phyloP scores from a whole-genome alignment of 2,113 vertebrate genomes.

The Bubo blakistoni region DNA sequence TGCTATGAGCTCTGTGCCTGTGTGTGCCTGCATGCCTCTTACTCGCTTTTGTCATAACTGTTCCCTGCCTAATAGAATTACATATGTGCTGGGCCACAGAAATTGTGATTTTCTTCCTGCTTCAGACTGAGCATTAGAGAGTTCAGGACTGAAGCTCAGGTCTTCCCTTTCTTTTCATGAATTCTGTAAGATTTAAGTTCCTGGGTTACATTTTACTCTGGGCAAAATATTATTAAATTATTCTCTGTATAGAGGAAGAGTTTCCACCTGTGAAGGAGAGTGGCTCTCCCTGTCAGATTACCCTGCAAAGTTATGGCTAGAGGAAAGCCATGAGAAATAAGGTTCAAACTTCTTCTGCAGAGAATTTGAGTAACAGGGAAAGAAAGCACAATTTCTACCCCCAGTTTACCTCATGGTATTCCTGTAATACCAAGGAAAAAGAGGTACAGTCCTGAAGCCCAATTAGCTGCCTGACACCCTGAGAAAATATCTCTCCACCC shows the following conservation, averaged over 20 bases:
- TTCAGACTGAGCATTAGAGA: not conserved
- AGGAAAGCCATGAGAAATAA: not conserved
- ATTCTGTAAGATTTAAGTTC: not conserved
- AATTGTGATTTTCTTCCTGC: not conserved
- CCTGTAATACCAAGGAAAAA: not conserved
- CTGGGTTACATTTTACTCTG: not conserved
- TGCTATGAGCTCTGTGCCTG: not conserved
- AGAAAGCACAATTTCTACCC: not conserved
- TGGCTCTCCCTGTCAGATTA: not conserved
- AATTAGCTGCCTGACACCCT: not conserved
- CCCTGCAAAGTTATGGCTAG: not conserved
- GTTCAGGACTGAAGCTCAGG: not conserved
- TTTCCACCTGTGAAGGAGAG: not conserved
- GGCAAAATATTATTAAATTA: not conserved
- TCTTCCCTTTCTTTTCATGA: not conserved
- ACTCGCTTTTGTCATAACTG: not conserved
- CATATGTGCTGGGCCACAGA: not conserved
- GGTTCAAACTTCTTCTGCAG: not conserved
- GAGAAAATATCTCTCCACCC: not conserved
- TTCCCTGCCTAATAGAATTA: not conserved
- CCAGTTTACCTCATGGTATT: not conserved
- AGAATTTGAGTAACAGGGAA: not conserved
- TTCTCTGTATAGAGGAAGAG: not conserved
- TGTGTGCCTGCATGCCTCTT: not conserved
- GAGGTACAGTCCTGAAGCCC: not conserved